Conservation (phyloP, 1,140 invertebrate species). For the Euborellia annulipes region DNA sequence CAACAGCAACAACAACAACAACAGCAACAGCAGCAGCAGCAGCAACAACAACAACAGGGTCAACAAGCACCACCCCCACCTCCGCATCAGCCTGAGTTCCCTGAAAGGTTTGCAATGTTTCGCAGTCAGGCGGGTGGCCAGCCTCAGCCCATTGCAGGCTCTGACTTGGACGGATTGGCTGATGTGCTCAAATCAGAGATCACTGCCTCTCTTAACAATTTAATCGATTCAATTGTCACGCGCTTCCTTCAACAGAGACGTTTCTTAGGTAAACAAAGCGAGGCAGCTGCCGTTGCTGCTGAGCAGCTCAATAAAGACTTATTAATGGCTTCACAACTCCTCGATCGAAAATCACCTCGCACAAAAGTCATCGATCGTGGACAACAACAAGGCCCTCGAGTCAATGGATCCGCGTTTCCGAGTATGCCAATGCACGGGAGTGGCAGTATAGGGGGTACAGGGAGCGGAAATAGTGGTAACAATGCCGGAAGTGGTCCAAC, state of each 20-base stretch:
- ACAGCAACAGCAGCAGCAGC: conserved; percentile 20
- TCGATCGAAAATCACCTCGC: conserved; percentile 68
- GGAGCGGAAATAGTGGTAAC: conserved; percentile 16
- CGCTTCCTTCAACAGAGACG: conserved; percentile 67
- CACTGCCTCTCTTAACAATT: conserved; percentile 57
- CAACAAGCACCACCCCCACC: not conserved
- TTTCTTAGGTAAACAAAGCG: conserved; percentile 55
- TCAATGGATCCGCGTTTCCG: conserved; percentile 33
- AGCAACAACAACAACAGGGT: conserved; percentile 12
- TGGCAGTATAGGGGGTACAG: conserved; percentile 7
- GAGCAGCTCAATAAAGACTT: conserved; percentile 70
- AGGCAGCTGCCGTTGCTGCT: conserved; percentile 52
- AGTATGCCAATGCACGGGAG: conserved; percentile 5
- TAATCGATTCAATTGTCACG: conserved; percentile 78
- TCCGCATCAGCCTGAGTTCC: conserved; percentile 23
- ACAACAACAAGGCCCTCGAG: conserved; percentile 31
- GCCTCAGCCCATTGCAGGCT: conserved; percentile 43
- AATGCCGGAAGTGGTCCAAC: conserved; percentile 22
- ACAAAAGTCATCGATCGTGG: conserved; percentile 56
- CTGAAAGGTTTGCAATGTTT: conserved; percentile 29
- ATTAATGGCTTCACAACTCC: conserved; percentile 50
- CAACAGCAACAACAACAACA: conserved; percentile 27
- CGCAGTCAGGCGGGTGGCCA: conserved; percentile 25
- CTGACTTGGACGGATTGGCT: conserved; percentile 70
- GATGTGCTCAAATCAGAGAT: conserved; percentile 83